Evolutionary conservation across 2,113 vertebrate species (phyloP), one percentile per base, ranked within the genome.

Genomic region (Pedetes capensis): DNA sequence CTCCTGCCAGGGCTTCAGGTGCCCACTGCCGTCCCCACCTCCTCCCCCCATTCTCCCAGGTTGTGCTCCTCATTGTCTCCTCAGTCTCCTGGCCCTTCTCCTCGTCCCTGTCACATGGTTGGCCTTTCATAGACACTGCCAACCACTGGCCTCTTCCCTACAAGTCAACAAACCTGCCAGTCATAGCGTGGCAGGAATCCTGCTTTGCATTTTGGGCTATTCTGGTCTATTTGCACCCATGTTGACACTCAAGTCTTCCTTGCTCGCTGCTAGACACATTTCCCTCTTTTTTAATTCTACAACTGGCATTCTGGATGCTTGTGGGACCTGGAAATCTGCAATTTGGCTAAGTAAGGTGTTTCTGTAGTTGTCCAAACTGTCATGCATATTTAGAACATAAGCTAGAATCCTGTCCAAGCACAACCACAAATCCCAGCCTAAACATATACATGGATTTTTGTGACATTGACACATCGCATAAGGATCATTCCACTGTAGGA

Each of bases 311-410:
- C 57, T 49, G 55, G n/a, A 64, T 68, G 81, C 61, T 3, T 10
- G 11, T 51, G 72, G 47, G 49, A 85, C 37, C 37, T 23, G 5
- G 66, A 25, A 74, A 66, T 61, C 47, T 84, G 37, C 47, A 55
- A 71, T 55, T 34, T 75, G 81, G 39, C 55, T 69, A 71, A 93
- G 3, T 12, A 16, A 55, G 42, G 37, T 81, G 37, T 84, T 75
- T 81, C 76, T 87, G 34, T 29, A 85, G 75, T 29, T 84, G 80
- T 89, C 32, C 79, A 39, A 64, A 76, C 57, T 59, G n/a, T 29
- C 39, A 66, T 68, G 16, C 14, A 22, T 53, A 69, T 69, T 42
- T 55, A 88, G 49, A 86, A 80, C 37, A 13, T n/a, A 78, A 85
- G 47, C 91, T 32, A 80, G 83, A 66, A 37, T 39, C 47, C 37